phyloP scores from a whole-genome alignment of 35 echinoderm and acorn worm genomes.

The Stichopus chloronotus region DNA sequence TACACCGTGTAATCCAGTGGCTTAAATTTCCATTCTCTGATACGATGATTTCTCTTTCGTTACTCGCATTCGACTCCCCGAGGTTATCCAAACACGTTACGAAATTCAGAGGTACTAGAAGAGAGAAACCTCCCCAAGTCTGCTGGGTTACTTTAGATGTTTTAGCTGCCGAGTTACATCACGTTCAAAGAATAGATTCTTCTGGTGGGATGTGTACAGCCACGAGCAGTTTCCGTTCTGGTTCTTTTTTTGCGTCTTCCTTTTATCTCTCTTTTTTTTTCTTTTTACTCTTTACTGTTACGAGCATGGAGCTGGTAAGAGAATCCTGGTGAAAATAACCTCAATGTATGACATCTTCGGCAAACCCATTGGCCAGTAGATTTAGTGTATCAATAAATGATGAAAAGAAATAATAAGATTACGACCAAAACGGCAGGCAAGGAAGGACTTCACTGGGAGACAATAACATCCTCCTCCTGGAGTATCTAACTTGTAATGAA shows the following conservation, averaged over 20 bases:
- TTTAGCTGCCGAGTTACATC: neutral
- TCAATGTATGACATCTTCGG: neutral
- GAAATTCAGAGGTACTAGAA: neutral
- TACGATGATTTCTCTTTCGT: conserved; percentile 2
- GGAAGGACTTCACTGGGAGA: too few relatives aligned
- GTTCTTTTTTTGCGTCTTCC: neutral
- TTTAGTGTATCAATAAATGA: conserved; percentile 14
- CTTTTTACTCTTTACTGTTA: too few relatives aligned
- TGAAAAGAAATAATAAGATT: neutral
- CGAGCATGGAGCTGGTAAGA: neutral
- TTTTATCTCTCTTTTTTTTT: too few relatives aligned
- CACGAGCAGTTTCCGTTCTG: neutral
- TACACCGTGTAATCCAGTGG: neutral
- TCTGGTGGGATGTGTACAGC: neutral
- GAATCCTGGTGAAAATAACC: neutral
- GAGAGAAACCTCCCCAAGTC: neutral
- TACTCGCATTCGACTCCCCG: conserved; percentile 7
- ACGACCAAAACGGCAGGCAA: too few relatives aligned
- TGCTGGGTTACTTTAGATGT: neutral
- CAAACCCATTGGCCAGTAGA: neutral
- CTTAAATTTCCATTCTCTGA: neutral
- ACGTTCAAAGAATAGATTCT: neutral
- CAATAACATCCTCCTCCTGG: too few relatives aligned
- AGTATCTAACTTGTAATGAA: too few relatives aligned
- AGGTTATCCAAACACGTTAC: conserved; percentile 24